phyloP scores from a whole-genome alignment of 2,888 invertebrate genomes.

The Crocallis elinguaria region DNA sequence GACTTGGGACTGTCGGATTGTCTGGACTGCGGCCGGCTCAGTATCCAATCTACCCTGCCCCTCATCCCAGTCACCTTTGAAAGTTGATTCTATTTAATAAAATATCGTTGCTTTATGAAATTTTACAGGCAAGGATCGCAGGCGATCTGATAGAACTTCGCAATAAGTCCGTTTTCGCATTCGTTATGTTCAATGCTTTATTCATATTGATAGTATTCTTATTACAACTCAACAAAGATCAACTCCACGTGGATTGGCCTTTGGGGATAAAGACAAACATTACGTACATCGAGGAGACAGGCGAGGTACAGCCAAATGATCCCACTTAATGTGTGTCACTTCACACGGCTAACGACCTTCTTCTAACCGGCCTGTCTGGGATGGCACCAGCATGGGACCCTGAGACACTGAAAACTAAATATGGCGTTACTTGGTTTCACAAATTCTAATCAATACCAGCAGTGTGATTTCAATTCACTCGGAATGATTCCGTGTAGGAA shows the following conservation, averaged over 20 bases:
- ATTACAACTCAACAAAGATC: conserved; percentile 99
- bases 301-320: conserved; percentile 90
- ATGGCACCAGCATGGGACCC: conserved; percentile 81
- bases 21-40: conserved; percentile 25
- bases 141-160: conserved; percentile 96
- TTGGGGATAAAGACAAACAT: conserved; percentile 97
- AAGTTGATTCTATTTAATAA: conserved; percentile 72
- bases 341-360: conserved; percentile 83
- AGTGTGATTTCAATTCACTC: no score
- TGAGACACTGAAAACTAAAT: conserved; percentile 71
- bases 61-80: conserved; percentile 83
- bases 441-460: conserved; percentile 64
- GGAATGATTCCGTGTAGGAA: no score
- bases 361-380: conserved; percentile 82
- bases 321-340: conserved; percentile 75
- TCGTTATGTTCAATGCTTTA: conserved; percentile 99
- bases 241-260: conserved; percentile 98
- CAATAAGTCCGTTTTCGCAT: conserved; percentile 98
- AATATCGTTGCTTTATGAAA: conserved; percentile 74
- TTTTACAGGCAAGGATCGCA: conserved; percentile 94
- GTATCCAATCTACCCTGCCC: conserved; percentile 3
- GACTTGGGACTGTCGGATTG: no score
- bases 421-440: conserved; percentile 69
- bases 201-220: conserved; percentile 99
- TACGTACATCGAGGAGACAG: conserved; percentile 96